Evolutionary conservation across 2,888 invertebrate genomes (phyloP).

Genomic region (Cyaniris semiargus): DNA sequence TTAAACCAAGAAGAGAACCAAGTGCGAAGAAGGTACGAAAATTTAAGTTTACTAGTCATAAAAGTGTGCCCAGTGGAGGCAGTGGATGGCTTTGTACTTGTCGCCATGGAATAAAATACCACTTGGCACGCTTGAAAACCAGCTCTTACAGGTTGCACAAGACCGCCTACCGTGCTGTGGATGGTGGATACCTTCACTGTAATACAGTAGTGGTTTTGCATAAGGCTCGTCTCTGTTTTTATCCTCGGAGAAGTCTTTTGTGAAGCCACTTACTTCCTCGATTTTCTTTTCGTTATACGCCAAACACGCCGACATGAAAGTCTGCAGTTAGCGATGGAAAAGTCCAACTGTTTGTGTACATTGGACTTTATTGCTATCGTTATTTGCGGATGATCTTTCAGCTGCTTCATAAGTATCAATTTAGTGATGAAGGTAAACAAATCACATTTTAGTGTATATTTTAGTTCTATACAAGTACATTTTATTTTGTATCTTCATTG

Average conservation of each 20-base stretch:
- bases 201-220: slow-evolving; percentile 54
- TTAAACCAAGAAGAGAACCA: not conserved
- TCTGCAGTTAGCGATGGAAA: slow-evolving; percentile 73
- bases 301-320: slow-evolving; percentile 50
- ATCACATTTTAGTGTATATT: slow-evolving; percentile 6
- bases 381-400: slow-evolving; percentile 71
- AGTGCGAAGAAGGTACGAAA: not conserved
- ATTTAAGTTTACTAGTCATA: not conserved
- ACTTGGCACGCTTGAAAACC: slow-evolving; percentile 25
- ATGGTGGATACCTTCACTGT: slow-evolving; percentile 31
- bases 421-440: slow-evolving; percentile 23
- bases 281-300: slow-evolving; percentile 42
- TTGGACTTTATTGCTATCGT: slow-evolving; percentile 76
- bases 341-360: slow-evolving; percentile 72
- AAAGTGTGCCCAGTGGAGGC: slow-evolving; percentile 16
- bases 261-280: slow-evolving; percentile 58
- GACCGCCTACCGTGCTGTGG: slow-evolving; percentile 24
- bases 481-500: not conserved
- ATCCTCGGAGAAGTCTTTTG: slow-evolving; percentile 61
- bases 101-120: slow-evolving; percentile 8
- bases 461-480: slow-evolving; percentile 2
- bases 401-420: slow-evolving; percentile 45
- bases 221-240: slow-evolving; percentile 63
- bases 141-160: slow-evolving; percentile 33
- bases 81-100: not conserved